Percentiles rank a stretch among this genome's conserved stretches.
phyloP scores from a whole-genome alignment of 2,797 vertebrate species.

The Enteromius argenteus region DNA sequence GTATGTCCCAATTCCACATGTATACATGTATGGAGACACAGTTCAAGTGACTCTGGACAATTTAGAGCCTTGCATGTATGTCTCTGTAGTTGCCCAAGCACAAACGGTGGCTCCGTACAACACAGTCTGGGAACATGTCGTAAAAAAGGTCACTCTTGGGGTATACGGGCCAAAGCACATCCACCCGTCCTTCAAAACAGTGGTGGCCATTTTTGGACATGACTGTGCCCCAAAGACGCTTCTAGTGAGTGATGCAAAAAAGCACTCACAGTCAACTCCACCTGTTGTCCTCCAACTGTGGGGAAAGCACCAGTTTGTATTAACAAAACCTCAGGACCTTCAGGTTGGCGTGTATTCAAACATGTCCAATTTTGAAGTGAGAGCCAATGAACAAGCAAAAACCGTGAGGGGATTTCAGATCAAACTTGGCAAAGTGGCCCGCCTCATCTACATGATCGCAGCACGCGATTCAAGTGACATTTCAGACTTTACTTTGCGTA shows the following conservation, averaged over 20 bases:
- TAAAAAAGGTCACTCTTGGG: constrained; percentile 91
- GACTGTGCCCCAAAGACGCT: constrained; percentile 93
- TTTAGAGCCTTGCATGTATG: constrained; percentile 94
- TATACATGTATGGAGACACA: constrained; percentile 86
- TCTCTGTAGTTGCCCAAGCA: constrained; percentile 87
- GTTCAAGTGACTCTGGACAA: constrained; percentile 91
- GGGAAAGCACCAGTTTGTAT: constrained; percentile 93
- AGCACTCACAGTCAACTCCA: constrained; percentile 79
- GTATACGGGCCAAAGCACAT: constrained; percentile 96
- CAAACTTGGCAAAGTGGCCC: constrained; percentile 93
- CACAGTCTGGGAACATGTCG: constrained; percentile 93
- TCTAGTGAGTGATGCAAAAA: constrained; percentile 87
- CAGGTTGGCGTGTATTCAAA: constrained; percentile 91
- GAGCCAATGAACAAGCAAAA: constrained; percentile 83
- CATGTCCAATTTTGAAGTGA: constrained; percentile 92
- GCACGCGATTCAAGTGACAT: constrained; percentile 84
- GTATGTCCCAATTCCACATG: constrained; percentile 80
- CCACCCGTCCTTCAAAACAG: constrained; percentile 95
- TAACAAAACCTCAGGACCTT: constrained; percentile 90
- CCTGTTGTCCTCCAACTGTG: constrained; percentile 92
- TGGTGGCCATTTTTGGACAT: constrained; percentile 93
- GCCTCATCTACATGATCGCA: constrained; percentile 87
- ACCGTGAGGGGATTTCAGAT: constrained; percentile 91
- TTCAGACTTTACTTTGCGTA: constrained; percentile 89
- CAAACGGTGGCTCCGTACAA: constrained; percentile 81